Evolutionary conservation across 2,888 invertebrate genomes (phyloP).

Genomic region (Pristionchus fissidentatus): DNA sequence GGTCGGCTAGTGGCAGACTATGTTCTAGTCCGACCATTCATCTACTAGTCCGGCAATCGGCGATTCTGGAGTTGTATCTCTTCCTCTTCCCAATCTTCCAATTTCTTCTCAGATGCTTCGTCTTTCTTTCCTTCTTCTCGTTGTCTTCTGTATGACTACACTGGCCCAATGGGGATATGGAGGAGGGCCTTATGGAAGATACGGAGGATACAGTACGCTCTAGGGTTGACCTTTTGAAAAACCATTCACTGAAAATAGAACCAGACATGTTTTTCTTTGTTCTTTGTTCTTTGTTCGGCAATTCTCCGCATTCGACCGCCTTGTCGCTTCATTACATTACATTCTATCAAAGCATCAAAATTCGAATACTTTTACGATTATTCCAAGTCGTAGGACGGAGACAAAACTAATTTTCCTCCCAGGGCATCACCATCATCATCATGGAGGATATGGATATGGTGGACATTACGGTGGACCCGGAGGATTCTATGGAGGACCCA

Average conservation of each 20-base stretch:
- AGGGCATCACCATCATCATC: neutral
- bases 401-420: neutral
- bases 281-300: too few species aligned
- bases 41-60: too few species aligned
- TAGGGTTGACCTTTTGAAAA: neutral
- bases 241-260: neutral
- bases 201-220: constrained; percentile 19
- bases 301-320: too few species aligned
- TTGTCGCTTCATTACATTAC: too few species aligned
- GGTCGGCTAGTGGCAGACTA: too few species aligned
- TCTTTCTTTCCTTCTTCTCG: neutral
- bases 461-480: neutral
- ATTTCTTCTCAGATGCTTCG: neutral
- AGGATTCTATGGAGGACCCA: neutral
- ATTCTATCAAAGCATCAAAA: too few species aligned
- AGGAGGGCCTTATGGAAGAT: constrained; percentile 6
- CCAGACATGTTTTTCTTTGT: too few species aligned
- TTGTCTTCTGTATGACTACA: neutral
- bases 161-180: constrained; percentile 1
- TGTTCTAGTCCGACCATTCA: too few species aligned
- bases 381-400: neutral
- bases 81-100: neutral
- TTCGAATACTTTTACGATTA: too few species aligned
- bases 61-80: too few species aligned
- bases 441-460: constrained; percentile 23